Conservation (phyloP, 2,797 vertebrate species). For the Mus spretus region DNA sequence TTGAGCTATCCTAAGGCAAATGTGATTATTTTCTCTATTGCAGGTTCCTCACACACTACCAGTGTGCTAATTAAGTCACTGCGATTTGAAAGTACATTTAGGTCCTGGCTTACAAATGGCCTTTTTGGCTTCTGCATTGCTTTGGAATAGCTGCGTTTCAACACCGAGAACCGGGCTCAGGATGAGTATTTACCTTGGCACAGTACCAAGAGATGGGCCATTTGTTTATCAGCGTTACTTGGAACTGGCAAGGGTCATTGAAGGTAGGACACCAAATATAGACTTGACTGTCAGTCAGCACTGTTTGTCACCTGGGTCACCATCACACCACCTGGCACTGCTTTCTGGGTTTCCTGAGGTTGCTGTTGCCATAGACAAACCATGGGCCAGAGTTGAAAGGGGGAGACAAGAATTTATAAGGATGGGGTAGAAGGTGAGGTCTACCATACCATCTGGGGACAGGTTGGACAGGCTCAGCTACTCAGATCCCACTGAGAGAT, state of each 20-base stretch:
- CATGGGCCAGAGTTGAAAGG: background rate
- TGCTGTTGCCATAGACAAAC: background rate
- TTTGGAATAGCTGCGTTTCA: constrained; percentile 78
- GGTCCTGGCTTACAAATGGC: constrained; percentile 43
- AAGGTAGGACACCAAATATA: constrained; percentile 78
- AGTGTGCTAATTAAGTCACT: constrained; percentile 23
- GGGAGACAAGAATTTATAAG: background rate
- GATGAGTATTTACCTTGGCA: constrained; percentile 67
- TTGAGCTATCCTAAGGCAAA: background rate
- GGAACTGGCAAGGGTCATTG: constrained; percentile 70
- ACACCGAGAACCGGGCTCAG: constrained; percentile 53
- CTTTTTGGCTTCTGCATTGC: constrained; percentile 50
- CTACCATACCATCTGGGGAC: background rate
- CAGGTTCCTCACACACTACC: background rate
- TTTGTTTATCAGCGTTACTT: constrained; percentile 80
- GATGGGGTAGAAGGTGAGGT: background rate
- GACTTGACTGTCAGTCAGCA: constrained; percentile 60
- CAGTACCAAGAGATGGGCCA: constrained; percentile 66
- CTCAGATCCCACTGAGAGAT: background rate
- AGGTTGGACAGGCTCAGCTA: background rate
- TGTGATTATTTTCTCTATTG: background rate
- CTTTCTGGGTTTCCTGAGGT: background rate
- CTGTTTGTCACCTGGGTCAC: constrained; percentile 67
- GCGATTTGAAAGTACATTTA: constrained; percentile 31
- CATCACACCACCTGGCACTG: constrained; percentile 59